Evolutionary conservation across 2,113 vertebrate genomes (phyloP).

Genomic region (Meriones unguiculatus): DNA sequence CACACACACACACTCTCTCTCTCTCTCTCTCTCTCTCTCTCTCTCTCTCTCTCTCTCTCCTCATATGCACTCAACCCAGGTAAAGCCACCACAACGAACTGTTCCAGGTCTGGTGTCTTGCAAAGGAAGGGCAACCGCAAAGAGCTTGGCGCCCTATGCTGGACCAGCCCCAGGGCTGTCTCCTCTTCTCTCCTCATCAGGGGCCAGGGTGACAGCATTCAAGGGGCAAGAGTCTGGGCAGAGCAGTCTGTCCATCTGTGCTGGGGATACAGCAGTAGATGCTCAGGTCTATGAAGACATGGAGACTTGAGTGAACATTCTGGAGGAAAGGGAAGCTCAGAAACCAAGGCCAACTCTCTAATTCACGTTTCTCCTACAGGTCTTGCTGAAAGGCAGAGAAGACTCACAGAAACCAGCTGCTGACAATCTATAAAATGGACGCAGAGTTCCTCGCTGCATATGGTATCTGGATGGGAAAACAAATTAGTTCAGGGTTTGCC

Average conservation of each 20-base stretch:
- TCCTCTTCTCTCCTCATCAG: neutral
- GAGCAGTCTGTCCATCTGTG: neutral
- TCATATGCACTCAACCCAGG: neutral
- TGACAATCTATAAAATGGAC: neutral
- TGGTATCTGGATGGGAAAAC: neutral
- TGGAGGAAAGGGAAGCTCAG: neutral
- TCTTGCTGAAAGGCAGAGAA: neutral
- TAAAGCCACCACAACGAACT: neutral
- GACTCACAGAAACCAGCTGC: neutral
- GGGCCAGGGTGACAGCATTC: neutral
- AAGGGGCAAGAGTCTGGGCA: neutral
- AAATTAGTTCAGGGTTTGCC: neutral
- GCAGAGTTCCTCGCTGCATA: neutral
- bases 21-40: too few relatives aligned
- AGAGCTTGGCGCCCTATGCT: neutral
- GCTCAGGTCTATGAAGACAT: neutral
- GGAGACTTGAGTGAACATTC: neutral
- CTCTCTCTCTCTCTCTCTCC: too few relatives aligned
- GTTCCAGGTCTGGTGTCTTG: neutral
- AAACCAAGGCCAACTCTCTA: neutral
- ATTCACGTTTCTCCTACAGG: neutral
- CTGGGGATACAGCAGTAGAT: neutral
- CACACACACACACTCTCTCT: neutral
- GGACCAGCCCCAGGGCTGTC: neutral
- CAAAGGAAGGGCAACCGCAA: neutral